Evolutionary conservation across 2,888 invertebrate species (phyloP).

Genomic region (Leptinotarsa tumamoca): DNA sequence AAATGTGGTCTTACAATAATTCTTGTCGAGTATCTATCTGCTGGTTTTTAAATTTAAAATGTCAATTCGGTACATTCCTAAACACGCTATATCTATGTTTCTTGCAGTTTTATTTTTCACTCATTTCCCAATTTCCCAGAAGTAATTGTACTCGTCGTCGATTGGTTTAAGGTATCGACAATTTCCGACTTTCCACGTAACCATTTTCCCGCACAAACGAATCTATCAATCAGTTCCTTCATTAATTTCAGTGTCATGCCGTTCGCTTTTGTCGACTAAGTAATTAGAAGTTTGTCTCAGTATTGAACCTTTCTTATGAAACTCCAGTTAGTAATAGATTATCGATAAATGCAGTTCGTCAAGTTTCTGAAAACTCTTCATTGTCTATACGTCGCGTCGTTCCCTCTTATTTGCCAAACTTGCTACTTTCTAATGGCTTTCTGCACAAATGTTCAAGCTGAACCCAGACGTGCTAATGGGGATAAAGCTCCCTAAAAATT

Average conservation of each 20-base stretch:
- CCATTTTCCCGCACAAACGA: no score
- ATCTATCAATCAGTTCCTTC: background rate
- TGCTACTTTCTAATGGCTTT: constrained; percentile 9
- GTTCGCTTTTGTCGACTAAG: background rate
- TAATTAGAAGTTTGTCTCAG: background rate
- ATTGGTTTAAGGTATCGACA: no score
- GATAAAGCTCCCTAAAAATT: background rate
- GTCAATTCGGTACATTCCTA: no score
- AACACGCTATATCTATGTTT: no score
- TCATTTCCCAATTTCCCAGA: no score
- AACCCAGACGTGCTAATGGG: constrained; percentile 10
- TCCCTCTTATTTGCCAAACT: background rate
- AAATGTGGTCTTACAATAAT: no score
- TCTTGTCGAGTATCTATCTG: no score
- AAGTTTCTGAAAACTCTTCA: constrained; percentile 2
- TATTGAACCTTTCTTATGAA: background rate
- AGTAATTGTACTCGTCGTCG: no score
- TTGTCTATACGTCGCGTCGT: background rate
- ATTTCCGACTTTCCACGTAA: no score
- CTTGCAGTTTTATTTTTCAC: no score
- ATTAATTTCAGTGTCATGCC: background rate
- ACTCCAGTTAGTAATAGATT: constrained; percentile 1
- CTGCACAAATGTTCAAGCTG: constrained; percentile 4
- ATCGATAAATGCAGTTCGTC: background rate
- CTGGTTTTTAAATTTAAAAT: no score